Conservation (phyloP, 2,888 invertebrate genomes). For the Hemaris fuciformis region DNA sequence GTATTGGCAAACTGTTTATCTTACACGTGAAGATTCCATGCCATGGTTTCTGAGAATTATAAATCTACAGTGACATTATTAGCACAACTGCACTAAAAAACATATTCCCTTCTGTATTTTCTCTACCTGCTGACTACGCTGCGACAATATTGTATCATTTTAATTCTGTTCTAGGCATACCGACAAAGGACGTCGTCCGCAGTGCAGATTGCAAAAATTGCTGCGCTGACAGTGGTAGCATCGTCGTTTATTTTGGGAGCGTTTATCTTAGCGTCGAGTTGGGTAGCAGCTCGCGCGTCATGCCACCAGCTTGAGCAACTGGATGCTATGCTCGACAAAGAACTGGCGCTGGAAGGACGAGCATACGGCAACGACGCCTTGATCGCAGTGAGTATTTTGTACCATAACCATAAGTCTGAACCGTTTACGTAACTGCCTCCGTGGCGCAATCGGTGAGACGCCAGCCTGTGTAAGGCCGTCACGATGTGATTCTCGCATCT, state of each 20-base stretch:
- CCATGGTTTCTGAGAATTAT: no score
- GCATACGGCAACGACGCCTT: conserved; percentile 83
- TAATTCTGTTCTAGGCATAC: conserved; percentile 85
- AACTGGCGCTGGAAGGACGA: conserved; percentile 84
- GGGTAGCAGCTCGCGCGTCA: conserved; percentile 90
- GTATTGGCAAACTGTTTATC: no score
- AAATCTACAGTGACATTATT: no score
- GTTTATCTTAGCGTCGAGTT: conserved; percentile 91
- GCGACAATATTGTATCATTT: background rate
- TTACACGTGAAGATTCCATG: no score
- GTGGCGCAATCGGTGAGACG: no score
- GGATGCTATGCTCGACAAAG: conserved; percentile 85
- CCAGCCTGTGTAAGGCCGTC: no score
- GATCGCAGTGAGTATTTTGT: conserved; percentile 82
- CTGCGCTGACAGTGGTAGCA: conserved; percentile 90
- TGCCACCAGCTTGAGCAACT: conserved; percentile 89
- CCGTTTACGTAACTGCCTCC: no score
- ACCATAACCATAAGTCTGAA: background rate
- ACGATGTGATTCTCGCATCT: no score
- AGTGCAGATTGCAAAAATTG: conserved; percentile 93
- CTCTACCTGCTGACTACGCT: no score
- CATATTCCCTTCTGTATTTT: no score
- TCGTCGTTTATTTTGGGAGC: conserved; percentile 90
- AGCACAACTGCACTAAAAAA: background rate
- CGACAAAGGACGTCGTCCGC: conserved; percentile 86